These are phyloP conservation scores for Drosophila eugracilis DNA, from an alignment of 1,140 invertebrate species.

Conservation along the genomic window DNA sequence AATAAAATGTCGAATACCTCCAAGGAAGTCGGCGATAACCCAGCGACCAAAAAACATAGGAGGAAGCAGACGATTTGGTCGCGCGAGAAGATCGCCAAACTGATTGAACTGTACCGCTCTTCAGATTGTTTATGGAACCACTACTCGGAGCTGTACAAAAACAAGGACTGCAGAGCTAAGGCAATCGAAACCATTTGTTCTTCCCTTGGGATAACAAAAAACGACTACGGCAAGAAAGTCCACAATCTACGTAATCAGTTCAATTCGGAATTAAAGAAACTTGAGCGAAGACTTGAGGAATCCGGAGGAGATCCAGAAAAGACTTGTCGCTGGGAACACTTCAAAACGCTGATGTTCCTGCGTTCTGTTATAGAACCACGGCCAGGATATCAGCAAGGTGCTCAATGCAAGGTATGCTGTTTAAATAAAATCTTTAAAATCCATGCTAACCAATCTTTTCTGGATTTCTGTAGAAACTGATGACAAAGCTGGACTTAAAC, in stretches of 20 bases:
- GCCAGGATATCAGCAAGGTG: constrained; percentile 61
- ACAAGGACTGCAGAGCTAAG: constrained; percentile 64
- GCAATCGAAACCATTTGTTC: constrained; percentile 70
- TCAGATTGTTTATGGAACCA: constrained; percentile 82
- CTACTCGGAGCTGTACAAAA: constrained; percentile 72
- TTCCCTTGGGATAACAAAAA: constrained; percentile 62
- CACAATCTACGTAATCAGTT: constrained; percentile 83
- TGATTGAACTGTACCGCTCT: constrained; percentile 72
- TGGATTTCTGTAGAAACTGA: constrained; percentile 32
- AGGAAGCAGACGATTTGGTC: constrained; percentile 72
- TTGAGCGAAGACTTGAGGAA: constrained; percentile 66
- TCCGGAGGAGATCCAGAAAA: constrained; percentile 36
- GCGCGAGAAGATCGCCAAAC: constrained; percentile 67
- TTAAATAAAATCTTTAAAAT: not conserved
- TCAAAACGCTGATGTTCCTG: constrained; percentile 72
- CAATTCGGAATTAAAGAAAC: constrained; percentile 78
- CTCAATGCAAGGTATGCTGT: constrained; percentile 31
- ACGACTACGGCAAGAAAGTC: constrained; percentile 79
- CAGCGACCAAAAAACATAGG: constrained; percentile 13
- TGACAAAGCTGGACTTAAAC: constrained; percentile 28
- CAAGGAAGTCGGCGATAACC: not conserved
- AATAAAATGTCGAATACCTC: constrained; percentile 32
- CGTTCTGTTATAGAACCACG: constrained; percentile 69
- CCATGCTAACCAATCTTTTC: too few relatives aligned
- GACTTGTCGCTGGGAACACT: constrained; percentile 74